Evolutionary conservation across 1,140 invertebrate genomes (phyloP).

Genomic region (Atopsyche davidsoni): DNA sequence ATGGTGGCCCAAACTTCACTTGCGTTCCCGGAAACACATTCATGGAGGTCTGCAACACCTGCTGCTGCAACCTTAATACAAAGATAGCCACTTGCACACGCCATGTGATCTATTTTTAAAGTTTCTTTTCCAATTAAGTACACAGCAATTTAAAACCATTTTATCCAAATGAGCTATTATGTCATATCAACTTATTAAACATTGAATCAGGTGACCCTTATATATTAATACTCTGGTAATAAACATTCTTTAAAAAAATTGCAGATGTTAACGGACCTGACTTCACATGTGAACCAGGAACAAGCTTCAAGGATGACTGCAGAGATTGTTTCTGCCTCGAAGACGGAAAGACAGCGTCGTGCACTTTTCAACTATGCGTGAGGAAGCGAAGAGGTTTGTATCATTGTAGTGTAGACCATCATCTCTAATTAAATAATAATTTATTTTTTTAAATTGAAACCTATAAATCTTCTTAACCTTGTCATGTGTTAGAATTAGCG

Average conservation of each 20-base stretch:
- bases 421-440: no score
- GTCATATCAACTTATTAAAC: no score
- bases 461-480: no score
- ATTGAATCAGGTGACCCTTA: no score
- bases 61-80: slow-evolving; percentile 33
- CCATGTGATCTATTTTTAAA: no score
- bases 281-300: slow-evolving; percentile 32
- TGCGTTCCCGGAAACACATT: slow-evolving; percentile 37
- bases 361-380: slow-evolving; percentile 37
- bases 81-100: slow-evolving; percentile 34
- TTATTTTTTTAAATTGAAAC: no score
- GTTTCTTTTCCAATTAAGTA: no score
- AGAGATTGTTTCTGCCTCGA: slow-evolving; percentile 43
- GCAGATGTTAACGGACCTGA: slow-evolving; percentile 9
- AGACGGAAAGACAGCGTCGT: slow-evolving; percentile 40
- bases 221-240: no score
- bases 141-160: no score
- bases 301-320: slow-evolving; percentile 42
- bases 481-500: slow-evolving; percentile 30
- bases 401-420: slow-evolving; percentile 11
- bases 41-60: slow-evolving; percentile 39
- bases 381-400: slow-evolving; percentile 20
- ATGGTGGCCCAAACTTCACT: neutral
- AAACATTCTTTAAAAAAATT: no score
- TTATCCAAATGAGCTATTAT: no score